A percentile compares a stretch with the other conserved stretches of the same genome.
These are phyloP conservation scores for Syritta pipiens DNA, from an alignment of 2,888 invertebrate genomes.

Conservation along the genomic window DNA sequence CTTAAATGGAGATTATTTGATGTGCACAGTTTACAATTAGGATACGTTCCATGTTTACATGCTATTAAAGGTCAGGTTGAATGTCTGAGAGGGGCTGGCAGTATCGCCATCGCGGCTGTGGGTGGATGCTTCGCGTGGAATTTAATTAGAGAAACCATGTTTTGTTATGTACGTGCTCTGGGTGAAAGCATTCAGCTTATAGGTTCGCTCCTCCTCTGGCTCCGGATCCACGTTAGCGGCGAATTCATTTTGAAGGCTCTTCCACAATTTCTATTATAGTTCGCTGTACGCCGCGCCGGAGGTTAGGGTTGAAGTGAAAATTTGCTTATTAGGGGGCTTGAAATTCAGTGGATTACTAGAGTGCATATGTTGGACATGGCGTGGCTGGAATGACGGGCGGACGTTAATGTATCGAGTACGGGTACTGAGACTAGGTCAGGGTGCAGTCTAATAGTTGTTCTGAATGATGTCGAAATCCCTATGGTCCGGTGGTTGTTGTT, in stretches of 20 bases:
- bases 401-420: no score
- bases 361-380: no score
- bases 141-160: constrained; percentile 63
- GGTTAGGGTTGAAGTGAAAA: not conserved
- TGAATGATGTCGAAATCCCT: no score
- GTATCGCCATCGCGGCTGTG: not conserved
- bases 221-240: not conserved
- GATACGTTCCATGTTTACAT: constrained; percentile 63
- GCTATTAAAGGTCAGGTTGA: constrained; percentile 62
- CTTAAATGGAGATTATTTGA: constrained; percentile 62
- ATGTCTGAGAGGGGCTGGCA: constrained; percentile 3
- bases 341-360: not conserved
- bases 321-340: not conserved
- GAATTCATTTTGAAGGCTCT: not conserved
- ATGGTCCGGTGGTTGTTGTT: no score
- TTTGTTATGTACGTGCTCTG: constrained; percentile 35
- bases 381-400: no score
- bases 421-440: no score
- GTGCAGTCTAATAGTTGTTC: no score
- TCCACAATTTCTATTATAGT: not conserved
- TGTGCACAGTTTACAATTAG: constrained; percentile 63
- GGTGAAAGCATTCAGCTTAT: constrained; percentile 6
- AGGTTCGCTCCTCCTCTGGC: no score
- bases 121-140: constrained; percentile 49
- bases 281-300: no score